phyloP scores from a whole-genome alignment of 2,888 invertebrate genomes.

The Thereva nobilitata region DNA sequence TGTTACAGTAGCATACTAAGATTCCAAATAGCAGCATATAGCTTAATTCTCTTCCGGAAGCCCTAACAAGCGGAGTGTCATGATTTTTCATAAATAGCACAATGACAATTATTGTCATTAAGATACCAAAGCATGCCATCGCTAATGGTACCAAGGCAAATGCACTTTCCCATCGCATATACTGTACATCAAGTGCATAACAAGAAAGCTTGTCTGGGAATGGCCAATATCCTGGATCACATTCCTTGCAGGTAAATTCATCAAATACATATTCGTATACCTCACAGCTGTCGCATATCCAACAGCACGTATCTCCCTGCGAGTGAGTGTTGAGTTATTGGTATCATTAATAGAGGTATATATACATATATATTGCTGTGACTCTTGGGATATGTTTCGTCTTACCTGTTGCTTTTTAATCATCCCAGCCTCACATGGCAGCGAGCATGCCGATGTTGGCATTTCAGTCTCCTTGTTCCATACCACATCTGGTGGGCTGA shows the following conservation, averaged over 20 bases:
- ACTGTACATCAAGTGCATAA: constrained; percentile 64
- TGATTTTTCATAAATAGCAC: constrained; percentile 66
- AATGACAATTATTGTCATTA: constrained; percentile 65
- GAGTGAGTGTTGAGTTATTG: constrained; percentile 36
- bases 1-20: constrained; percentile 66
- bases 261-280: constrained; percentile 69
- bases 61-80: constrained; percentile 68
- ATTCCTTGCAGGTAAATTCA: constrained; percentile 68
- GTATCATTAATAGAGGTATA: background rate
- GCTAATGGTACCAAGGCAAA: constrained; percentile 68
- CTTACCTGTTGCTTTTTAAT: constrained; percentile 67
- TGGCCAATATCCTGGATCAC: constrained; percentile 68
- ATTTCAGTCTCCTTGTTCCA: constrained; percentile 63
- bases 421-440: constrained; percentile 70
- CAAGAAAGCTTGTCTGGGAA: constrained; percentile 66
- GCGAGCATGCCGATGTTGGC: constrained; percentile 71
- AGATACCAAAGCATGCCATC: constrained; percentile 66
- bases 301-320: constrained; percentile 73
- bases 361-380: background rate
- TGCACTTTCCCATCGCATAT: constrained; percentile 68
- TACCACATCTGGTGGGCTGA: constrained; percentile 58
- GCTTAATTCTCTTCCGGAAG: constrained; percentile 67
- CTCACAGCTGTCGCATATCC: constrained; percentile 76
- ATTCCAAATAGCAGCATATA: constrained; percentile 68
- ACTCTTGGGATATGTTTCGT: background rate